phyloP scores from a whole-genome alignment of 2,888 invertebrate species.

The Fragum sueziense region DNA sequence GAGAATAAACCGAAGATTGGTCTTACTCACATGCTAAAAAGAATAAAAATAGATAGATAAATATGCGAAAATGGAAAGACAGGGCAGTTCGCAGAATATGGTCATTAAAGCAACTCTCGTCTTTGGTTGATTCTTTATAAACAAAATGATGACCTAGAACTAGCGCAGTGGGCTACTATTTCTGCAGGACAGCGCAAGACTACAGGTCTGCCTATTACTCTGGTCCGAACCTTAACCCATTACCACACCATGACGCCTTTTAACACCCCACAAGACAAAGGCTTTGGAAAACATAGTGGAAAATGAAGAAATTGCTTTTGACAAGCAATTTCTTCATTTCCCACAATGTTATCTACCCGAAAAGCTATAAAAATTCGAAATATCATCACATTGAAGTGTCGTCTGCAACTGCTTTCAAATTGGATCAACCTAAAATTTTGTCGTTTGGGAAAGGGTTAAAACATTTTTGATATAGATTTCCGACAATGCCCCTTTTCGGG shows the following conservation, averaged over 20 bases:
- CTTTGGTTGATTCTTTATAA: neutral
- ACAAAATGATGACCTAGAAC: neutral
- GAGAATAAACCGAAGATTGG: neutral
- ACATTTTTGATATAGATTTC: no score
- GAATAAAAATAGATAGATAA: neutral
- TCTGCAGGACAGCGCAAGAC: neutral
- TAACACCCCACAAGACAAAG: no score
- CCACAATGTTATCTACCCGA: neutral
- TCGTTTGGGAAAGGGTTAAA: no score
- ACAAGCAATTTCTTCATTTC: neutral
- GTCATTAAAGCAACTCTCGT: neutral
- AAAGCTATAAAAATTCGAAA: no score
- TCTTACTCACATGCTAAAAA: neutral
- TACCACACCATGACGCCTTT: no score
- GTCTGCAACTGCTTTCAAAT: no score
- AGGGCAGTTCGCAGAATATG: neutral
- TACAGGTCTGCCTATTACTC: neutral
- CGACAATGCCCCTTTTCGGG: no score
- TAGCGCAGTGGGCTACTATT: neutral
- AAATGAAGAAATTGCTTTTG: neutral
- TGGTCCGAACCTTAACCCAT: no score
- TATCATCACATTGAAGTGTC: no score
- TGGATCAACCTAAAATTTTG: no score
- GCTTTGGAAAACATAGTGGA: no score
- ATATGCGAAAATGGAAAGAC: neutral